phyloP scores from a whole-genome alignment of 2,113 vertebrate species.

The Calypte anna region DNA sequence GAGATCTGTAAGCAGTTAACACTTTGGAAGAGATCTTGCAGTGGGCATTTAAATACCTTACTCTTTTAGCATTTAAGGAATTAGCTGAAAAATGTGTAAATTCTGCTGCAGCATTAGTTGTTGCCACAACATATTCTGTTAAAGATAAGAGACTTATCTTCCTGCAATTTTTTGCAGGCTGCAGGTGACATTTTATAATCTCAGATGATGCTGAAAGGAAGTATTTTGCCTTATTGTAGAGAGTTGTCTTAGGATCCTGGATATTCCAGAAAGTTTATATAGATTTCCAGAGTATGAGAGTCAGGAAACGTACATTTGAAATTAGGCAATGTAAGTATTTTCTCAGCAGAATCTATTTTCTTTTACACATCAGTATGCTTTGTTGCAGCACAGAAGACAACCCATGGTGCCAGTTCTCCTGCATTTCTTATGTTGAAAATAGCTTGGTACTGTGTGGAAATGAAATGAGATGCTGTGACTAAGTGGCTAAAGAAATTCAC shows the following conservation, averaged over 20 bases:
- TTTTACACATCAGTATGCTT: neutral
- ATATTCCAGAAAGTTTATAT: neutral
- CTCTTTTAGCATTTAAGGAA: neutral
- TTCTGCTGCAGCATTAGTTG: neutral
- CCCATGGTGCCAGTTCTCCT: neutral
- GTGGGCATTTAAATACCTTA: neutral
- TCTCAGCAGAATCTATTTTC: neutral
- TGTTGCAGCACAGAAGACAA: neutral
- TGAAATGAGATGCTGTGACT: neutral
- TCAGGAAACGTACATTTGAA: neutral
- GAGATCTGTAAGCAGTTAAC: neutral
- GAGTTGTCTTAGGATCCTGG: neutral
- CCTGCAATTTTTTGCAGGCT: neutral
- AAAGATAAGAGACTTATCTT: neutral
- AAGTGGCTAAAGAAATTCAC: neutral
- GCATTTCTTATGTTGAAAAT: neutral
- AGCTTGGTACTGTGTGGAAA: neutral
- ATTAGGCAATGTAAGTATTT: neutral
- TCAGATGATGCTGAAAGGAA: neutral
- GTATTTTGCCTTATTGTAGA: neutral
- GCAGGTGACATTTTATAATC: neutral
- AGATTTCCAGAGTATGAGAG: neutral
- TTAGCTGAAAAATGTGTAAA: neutral
- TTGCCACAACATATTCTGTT: neutral
- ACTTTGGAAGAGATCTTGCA: neutral